Percentiles rank a stretch among this genome's conserved stretches.
phyloP scores from a whole-genome alignment of 2,113 vertebrate species.

The Sander lucioperca region DNA sequence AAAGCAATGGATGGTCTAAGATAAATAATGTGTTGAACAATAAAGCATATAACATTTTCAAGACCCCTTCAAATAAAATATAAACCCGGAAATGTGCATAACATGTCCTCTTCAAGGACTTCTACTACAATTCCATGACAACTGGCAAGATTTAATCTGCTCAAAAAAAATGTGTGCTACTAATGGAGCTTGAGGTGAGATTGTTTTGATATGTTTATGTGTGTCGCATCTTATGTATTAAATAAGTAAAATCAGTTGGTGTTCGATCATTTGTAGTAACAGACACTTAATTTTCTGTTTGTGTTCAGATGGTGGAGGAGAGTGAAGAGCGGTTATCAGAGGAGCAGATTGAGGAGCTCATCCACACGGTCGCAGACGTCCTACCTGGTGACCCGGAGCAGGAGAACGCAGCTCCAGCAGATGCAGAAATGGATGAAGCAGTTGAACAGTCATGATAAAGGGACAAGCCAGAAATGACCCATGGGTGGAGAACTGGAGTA shows the following conservation, averaged over 20 bases:
- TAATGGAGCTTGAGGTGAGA: neutral
- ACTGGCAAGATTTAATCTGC: neutral
- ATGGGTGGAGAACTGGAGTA: neutral
- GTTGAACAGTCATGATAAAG: constrained; percentile 55
- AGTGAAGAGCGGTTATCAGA: constrained; percentile 88
- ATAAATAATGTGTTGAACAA: neutral
- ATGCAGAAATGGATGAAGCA: constrained; percentile 69
- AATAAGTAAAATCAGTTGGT: neutral
- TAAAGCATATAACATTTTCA: neutral
- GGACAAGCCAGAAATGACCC: neutral
- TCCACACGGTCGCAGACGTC: constrained; percentile 78
- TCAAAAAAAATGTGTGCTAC: neutral
- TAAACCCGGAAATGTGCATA: neutral
- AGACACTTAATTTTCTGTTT: constrained; percentile 3
- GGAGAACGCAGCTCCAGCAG: constrained; percentile 63
- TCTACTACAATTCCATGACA: neutral
- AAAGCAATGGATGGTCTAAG: neutral
- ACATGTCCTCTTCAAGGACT: neutral
- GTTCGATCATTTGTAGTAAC: neutral
- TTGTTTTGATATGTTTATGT: neutral
- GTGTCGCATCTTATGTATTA: neutral
- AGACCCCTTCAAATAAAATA: neutral
- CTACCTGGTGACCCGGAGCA: constrained; percentile 84
- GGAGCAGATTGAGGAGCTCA: constrained; percentile 87
- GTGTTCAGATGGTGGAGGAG: constrained; percentile 85